Conservation (phyloP, 2,888 invertebrate genomes). For the Acanthococcus lagerstroemiae region DNA sequence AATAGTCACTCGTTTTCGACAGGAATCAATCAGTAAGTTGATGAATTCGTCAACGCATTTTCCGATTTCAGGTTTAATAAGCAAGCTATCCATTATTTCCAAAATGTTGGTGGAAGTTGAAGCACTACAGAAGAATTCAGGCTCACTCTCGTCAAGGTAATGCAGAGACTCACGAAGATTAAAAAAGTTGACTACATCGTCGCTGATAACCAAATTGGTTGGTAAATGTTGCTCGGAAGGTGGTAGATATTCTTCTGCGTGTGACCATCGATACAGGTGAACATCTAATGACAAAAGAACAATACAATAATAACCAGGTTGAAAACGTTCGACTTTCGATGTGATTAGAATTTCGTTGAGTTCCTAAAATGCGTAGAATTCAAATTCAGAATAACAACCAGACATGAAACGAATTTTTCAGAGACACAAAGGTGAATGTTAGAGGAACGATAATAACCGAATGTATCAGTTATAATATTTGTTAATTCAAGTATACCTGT, state of each 20-base stretch:
- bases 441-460: neutral
- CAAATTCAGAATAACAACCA: no score
- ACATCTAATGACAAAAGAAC: constrained; percentile 2
- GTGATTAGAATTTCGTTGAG: no score
- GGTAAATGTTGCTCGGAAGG: neutral
- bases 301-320: no score
- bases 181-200: neutral
- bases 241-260: neutral
- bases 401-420: no score
- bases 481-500: neutral
- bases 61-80: constrained; percentile 38
- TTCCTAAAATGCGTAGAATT: no score
- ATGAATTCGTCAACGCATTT: constrained; percentile 46
- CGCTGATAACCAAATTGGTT: neutral
- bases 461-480: neutral
- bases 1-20: constrained; percentile 50
- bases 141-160: neutral
- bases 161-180: neutral
- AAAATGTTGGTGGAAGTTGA: neutral
- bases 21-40: constrained; percentile 47
- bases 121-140: neutral
- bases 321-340: no score
- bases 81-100: constrained; percentile 10
- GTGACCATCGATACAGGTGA: constrained; percentile 16
- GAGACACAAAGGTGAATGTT: no score